These are phyloP conservation scores for Carollia perspicillata DNA, from an alignment of 2,113 vertebrate genomes.

Conservation along the genomic window DNA sequence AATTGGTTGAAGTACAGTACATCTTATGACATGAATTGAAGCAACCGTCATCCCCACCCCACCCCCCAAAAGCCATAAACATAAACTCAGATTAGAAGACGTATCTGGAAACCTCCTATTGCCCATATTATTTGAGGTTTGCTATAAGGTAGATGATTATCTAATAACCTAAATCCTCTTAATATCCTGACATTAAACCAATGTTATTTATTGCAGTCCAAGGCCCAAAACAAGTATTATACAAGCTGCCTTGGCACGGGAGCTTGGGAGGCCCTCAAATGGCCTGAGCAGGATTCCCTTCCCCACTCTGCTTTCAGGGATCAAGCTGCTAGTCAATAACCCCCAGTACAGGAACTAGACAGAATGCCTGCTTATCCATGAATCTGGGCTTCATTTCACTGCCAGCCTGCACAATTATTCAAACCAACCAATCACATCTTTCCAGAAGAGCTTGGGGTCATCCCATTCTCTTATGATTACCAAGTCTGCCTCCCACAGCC, in stretches of 20 bases:
- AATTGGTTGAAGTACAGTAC: background rate
- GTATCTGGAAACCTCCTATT: background rate
- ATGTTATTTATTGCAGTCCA: background rate
- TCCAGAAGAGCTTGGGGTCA: background rate
- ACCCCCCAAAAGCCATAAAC: background rate
- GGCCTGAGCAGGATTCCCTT: background rate
- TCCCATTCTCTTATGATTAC: background rate
- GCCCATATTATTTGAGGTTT: background rate
- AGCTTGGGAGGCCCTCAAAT: background rate
- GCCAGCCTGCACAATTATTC: background rate
- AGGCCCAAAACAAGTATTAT: background rate
- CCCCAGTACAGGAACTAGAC: background rate
- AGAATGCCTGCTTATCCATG: too few species aligned
- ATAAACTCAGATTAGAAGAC: conserved; percentile 4
- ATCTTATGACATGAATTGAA: background rate
- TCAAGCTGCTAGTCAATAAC: background rate
- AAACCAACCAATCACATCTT: background rate
- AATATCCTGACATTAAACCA: background rate
- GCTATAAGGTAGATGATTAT: background rate
- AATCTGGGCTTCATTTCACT: background rate
- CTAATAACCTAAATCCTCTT: background rate
- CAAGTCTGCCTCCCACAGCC: background rate
- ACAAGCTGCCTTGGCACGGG: background rate
- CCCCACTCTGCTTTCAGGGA: background rate
- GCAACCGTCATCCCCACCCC: rapidly evolving